Conservation (phyloP, 2,113 vertebrate genomes). For the Ctenomys sociabilis region DNA sequence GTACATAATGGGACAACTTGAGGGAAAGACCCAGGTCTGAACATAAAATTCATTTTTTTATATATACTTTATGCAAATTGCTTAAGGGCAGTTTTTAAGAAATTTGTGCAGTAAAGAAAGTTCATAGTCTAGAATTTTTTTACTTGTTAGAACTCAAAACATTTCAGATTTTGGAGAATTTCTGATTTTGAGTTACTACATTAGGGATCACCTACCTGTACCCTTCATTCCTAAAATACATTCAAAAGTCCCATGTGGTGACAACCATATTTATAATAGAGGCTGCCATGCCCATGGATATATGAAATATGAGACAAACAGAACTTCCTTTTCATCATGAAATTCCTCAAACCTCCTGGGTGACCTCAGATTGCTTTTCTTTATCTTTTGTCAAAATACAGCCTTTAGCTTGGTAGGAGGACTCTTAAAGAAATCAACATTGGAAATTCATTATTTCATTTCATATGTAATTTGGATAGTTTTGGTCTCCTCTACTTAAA, state of each 20-base stretch:
- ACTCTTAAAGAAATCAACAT: neutral
- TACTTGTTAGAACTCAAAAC: neutral
- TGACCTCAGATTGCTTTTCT: neutral
- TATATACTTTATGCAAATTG: neutral
- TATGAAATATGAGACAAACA: neutral
- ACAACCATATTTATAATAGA: neutral
- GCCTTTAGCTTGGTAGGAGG: neutral
- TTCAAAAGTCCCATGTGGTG: neutral
- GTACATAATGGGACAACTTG: neutral
- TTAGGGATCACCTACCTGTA: neutral
- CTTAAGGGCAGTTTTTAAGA: neutral
- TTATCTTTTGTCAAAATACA: neutral
- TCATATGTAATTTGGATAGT: rapidly evolving
- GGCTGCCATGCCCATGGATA: rapidly evolving
- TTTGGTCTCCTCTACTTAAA: neutral
- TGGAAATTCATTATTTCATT: neutral
- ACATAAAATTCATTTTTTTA: neutral
- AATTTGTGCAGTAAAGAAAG: neutral
- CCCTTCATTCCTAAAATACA: neutral
- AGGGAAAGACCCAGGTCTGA: neutral
- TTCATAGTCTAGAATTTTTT: neutral
- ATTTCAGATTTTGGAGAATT: neutral
- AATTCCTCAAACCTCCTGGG: neutral
- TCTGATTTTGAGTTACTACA: neutral
- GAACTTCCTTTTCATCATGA: neutral